phyloP scores from a whole-genome alignment of 2,797 vertebrate genomes.

The Oryzias dopingdopingensis region DNA sequence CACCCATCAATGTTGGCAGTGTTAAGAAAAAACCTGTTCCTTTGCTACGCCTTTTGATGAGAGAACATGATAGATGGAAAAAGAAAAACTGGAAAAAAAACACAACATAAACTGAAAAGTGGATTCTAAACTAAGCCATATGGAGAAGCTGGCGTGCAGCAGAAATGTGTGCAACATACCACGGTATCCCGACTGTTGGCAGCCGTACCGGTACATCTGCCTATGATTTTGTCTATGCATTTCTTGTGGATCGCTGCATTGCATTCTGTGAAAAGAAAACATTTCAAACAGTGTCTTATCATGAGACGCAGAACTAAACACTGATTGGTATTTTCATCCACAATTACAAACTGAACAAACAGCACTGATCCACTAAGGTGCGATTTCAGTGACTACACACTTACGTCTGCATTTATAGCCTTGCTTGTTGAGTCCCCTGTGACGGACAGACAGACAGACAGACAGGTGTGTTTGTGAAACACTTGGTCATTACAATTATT shows the following conservation, averaged over 20 bases:
- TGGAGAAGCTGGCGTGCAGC: constrained; percentile 11
- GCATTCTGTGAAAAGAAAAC: constrained; percentile 85
- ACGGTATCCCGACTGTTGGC: constrained; percentile 93
- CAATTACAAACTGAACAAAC: not conserved
- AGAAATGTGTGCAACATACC: constrained; percentile 64
- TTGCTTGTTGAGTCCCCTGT: constrained; percentile 85
- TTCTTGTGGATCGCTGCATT: constrained; percentile 99
- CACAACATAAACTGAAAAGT: constrained; percentile 11
- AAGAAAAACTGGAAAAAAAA: constrained; percentile 13
- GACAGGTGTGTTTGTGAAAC: constrained; percentile 4
- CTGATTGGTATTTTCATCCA: not conserved
- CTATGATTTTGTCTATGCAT: constrained; percentile 99
- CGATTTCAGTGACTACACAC: constrained; percentile 41
- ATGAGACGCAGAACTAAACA: not conserved
- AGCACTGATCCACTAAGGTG: not conserved
- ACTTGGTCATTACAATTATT: constrained; percentile 1
- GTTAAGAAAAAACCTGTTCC: constrained; percentile 6
- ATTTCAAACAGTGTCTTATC: not conserved
- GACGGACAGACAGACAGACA: constrained; percentile 28
- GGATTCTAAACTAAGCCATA: constrained; percentile 12
- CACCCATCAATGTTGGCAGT: constrained; percentile 23
- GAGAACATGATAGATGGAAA: not conserved
- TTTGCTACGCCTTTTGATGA: constrained; percentile 1
- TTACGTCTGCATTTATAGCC: constrained; percentile 84
- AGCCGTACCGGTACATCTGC: constrained; percentile 96